phyloP scores from a whole-genome alignment of 2,888 invertebrate species.

The Bimastos eiseni region DNA sequence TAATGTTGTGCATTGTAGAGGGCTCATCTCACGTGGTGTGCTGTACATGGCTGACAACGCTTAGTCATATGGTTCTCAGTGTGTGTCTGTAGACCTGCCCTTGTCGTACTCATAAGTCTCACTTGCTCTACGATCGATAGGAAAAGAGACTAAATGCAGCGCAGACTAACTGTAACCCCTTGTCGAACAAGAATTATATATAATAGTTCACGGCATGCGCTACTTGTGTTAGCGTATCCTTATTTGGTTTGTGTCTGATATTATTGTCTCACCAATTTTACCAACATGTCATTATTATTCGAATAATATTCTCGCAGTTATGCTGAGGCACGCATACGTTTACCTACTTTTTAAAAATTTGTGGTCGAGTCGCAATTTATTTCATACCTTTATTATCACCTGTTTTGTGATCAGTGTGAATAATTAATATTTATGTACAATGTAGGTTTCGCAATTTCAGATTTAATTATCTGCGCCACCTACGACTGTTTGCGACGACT shows the following conservation, averaged over 20 bases:
- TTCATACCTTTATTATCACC: background rate
- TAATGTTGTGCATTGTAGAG: too few species aligned
- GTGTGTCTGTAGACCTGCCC: background rate
- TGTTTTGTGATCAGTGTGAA: background rate
- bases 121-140: background rate
- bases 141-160: background rate
- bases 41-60: too few species aligned
- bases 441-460: background rate
- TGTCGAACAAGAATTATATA: background rate
- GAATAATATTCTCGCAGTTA: background rate
- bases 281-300: background rate
- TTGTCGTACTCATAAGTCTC: background rate
- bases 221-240: background rate
- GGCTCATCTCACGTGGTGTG: too few species aligned
- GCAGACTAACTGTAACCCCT: background rate
- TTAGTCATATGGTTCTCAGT: background rate
- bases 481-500: background rate
- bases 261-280: background rate
- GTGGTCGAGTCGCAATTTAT: background rate
- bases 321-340: background rate
- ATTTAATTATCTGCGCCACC: background rate
- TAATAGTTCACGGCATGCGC: background rate
- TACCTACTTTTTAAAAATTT: background rate
- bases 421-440: too few species aligned
- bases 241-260: background rate